Percentiles rank a stretch among this genome's conserved stretches.
Evolutionary conservation across 2,888 invertebrate genomes (phyloP).

Genomic region (Liodrosophila aerea): DNA sequence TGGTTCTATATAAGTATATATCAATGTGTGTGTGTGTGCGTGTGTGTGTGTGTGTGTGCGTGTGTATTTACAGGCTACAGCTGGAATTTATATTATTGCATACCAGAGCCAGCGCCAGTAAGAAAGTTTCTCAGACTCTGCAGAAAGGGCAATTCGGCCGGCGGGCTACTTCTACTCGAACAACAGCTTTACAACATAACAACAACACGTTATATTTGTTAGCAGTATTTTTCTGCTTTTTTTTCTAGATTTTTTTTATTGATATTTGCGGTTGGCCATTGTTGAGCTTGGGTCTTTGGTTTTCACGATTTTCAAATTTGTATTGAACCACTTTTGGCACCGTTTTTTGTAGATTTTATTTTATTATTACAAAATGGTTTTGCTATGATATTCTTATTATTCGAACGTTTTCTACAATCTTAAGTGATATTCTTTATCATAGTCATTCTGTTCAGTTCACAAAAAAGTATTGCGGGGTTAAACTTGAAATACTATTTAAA

Average conservation of each 20-base stretch:
- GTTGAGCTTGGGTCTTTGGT: conserved; percentile 47
- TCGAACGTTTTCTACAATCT: too few relatives aligned
- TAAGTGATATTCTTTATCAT: too few relatives aligned
- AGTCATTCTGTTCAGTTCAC: too few relatives aligned
- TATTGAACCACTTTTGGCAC: conserved; percentile 54
- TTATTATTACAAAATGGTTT: too few relatives aligned
- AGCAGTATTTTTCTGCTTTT: conserved; percentile 10
- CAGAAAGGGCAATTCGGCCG: too few relatives aligned
- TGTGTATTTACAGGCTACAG: conserved; percentile 16
- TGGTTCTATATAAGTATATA: too few relatives aligned
- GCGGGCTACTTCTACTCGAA: conserved; percentile 4
- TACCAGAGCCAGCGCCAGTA: conserved; percentile 45
- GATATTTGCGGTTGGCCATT: conserved; percentile 68
- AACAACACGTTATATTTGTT: conserved; percentile 39
- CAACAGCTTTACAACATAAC: conserved; percentile 50
- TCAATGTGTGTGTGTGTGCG: conserved; percentile 23
- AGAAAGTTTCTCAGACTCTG: conserved; percentile 24
- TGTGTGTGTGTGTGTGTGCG: conserved; percentile 20
- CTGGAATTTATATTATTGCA: conserved; percentile 72
- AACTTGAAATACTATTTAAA: too few relatives aligned
- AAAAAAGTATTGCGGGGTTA: too few relatives aligned
- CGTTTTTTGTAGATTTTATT: too few relatives aligned
- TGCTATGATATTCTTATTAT: too few relatives aligned
- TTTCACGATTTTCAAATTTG: conserved; percentile 44
- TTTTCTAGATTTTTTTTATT: conserved; percentile 37